Evolutionary conservation across 2,113 vertebrate genomes (phyloP).

Genomic region (Actenoides lindsayi): DNA sequence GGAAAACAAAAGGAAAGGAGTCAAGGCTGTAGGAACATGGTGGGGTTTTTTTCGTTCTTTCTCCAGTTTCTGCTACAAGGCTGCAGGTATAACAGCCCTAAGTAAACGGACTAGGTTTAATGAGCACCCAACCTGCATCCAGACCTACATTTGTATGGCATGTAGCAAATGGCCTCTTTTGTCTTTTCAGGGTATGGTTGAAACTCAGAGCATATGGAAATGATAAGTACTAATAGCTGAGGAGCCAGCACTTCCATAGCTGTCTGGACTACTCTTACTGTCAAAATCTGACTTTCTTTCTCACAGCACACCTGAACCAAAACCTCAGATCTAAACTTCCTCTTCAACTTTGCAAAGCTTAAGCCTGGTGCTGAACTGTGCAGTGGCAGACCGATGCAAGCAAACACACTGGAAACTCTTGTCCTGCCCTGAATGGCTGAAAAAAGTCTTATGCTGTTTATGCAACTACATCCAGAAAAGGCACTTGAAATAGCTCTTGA

Average conservation of each 20-base stretch:
- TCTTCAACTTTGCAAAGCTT: background rate
- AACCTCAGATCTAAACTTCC: background rate
- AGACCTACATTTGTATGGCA: background rate
- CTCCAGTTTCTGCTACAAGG: background rate
- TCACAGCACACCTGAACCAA: background rate
- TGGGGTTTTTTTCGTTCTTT: background rate
- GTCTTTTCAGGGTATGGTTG: background rate
- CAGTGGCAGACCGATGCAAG: background rate
- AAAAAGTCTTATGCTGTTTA: background rate
- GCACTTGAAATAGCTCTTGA: background rate
- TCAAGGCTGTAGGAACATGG: background rate
- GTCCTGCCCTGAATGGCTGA: background rate
- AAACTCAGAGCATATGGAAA: background rate
- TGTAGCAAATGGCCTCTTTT: background rate
- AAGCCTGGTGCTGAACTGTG: background rate
- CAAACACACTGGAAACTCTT: background rate
- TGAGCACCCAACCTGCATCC: background rate
- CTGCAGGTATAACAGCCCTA: background rate
- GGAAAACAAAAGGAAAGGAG: background rate
- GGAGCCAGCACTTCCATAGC: background rate
- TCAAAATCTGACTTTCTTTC: background rate
- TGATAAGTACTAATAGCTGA: background rate
- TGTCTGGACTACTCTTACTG: background rate
- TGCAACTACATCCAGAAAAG: background rate
- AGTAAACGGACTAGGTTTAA: background rate